Evolutionary conservation across 2,113 vertebrate species (phyloP).

Genomic region (Cyphomyrus plagiostoma): DNA sequence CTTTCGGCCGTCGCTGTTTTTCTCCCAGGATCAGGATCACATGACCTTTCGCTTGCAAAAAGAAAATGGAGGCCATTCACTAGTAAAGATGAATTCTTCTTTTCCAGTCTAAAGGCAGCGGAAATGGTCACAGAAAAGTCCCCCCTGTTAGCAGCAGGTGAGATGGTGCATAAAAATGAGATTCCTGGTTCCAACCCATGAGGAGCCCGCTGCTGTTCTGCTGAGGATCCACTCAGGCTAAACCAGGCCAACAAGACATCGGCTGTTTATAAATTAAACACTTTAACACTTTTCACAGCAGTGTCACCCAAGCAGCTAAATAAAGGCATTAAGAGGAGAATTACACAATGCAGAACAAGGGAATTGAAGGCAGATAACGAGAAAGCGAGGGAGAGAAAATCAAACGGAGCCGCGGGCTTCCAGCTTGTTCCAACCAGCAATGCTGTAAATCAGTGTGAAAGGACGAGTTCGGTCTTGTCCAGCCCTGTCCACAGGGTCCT

Average conservation of each 20-base stretch:
- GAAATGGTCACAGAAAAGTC: not conserved
- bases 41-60: not conserved
- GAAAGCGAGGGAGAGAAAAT: not conserved
- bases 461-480: not conserved
- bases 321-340: not conserved
- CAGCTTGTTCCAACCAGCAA: not conserved
- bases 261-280: not conserved
- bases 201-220: not conserved
- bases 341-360: not conserved
- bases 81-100: not conserved
- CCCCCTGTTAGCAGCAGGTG: not conserved
- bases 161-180: not conserved
- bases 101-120: not conserved
- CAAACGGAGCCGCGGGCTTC: no score
- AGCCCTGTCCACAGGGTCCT: not conserved
- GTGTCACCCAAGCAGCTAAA: not conserved
- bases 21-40: not conserved
- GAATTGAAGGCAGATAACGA: not conserved
- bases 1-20: not conserved
- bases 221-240: not conserved
- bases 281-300: not conserved
- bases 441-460: not conserved
- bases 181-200: not conserved
- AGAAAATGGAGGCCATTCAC: not conserved
- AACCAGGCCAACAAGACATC: not conserved